phyloP scores from a whole-genome alignment of 2,888 invertebrate species.

The Heteromyza rotundicornis region DNA sequence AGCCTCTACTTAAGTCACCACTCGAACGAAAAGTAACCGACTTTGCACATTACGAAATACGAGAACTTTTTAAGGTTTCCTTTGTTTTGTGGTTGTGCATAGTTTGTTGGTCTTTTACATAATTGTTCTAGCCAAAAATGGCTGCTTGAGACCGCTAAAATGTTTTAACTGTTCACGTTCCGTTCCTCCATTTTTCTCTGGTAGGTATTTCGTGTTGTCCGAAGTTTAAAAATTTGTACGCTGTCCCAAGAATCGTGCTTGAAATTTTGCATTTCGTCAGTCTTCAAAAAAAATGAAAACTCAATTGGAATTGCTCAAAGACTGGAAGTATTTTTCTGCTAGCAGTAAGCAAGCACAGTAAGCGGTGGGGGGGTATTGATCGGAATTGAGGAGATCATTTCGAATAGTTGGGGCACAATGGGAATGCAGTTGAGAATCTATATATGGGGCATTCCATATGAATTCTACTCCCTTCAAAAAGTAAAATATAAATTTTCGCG shows the following conservation, averaged over 20 bases:
- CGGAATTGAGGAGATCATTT: too few relatives aligned
- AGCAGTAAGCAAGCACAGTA: too few relatives aligned
- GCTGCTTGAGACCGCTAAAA: neutral
- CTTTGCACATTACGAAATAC: neutral
- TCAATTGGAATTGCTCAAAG: neutral
- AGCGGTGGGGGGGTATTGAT: too few relatives aligned
- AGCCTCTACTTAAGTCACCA: too few relatives aligned
- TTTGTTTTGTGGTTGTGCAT: neutral
- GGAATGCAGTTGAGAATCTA: too few relatives aligned
- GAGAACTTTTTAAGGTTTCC: neutral
- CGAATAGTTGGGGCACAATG: too few relatives aligned
- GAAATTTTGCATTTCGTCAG: neutral
- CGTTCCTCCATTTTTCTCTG: neutral
- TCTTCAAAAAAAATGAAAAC: neutral
- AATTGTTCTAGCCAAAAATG: slow-evolving; percentile 1
- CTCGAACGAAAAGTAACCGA: too few relatives aligned
- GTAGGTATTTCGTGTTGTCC: too few relatives aligned
- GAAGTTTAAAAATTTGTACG: neutral
- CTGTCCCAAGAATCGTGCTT: neutral
- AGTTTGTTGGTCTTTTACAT: neutral
- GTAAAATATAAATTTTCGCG: too few relatives aligned
- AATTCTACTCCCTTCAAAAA: too few relatives aligned
- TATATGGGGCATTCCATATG: too few relatives aligned
- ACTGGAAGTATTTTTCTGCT: too few relatives aligned
- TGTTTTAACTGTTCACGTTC: neutral